phyloP scores from a whole-genome alignment of 2,113 vertebrate species.

The Chionodraco myersi region DNA sequence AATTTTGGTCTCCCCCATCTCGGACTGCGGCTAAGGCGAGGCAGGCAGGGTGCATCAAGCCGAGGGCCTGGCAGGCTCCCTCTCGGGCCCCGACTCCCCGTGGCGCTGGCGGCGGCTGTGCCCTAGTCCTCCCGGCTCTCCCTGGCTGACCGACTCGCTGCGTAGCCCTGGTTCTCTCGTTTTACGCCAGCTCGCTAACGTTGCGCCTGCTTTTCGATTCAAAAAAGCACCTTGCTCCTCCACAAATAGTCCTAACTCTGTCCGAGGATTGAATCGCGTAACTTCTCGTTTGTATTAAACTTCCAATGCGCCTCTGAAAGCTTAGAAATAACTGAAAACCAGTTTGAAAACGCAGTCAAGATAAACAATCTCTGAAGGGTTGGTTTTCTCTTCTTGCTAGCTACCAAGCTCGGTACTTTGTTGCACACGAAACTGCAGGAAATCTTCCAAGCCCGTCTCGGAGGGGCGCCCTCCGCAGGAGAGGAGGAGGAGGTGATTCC shows the following conservation, averaged over 20 bases:
- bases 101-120: slow-evolving; percentile 65
- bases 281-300: slow-evolving; percentile 9
- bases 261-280: neutral
- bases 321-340: neutral
- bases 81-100: slow-evolving; percentile 81
- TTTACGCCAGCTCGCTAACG: slow-evolving; percentile 50
- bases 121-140: slow-evolving; percentile 68
- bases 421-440: slow-evolving; percentile 70
- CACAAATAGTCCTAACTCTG: slow-evolving; percentile 38
- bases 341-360: slow-evolving; percentile 1
- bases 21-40: slow-evolving; percentile 77
- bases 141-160: slow-evolving; percentile 51
- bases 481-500: slow-evolving; percentile 55
- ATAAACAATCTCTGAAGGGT: slow-evolving; percentile 29
- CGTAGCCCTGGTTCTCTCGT: slow-evolving; percentile 38
- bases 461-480: slow-evolving; percentile 57
- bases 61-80: slow-evolving; percentile 81
- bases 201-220: slow-evolving; percentile 34
- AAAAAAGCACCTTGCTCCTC: slow-evolving; percentile 41
- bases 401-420: slow-evolving; percentile 66
- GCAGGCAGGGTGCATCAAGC: slow-evolving; percentile 82
- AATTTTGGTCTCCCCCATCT: slow-evolving; percentile 97
- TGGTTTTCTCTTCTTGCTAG: slow-evolving; percentile 41
- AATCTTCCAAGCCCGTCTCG: slow-evolving; percentile 21
- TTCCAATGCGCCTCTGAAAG: neutral